Conservation (phyloP, 2,113 vertebrate genomes). For the Ellobius talpinus region DNA sequence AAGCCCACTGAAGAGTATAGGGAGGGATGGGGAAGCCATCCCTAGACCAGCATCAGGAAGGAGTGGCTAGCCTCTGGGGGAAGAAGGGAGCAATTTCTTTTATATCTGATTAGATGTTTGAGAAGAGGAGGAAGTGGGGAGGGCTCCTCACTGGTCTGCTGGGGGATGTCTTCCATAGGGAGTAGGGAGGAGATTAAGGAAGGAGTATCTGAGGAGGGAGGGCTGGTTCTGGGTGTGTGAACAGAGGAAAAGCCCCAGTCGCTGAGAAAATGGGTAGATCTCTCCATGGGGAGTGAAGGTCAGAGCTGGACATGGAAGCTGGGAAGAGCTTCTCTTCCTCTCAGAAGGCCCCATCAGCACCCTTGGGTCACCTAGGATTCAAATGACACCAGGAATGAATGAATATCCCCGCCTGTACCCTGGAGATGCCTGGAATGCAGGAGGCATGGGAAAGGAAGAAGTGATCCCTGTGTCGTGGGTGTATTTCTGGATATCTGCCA, state of each 20-base stretch:
- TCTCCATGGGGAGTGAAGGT: background rate
- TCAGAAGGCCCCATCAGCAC: background rate
- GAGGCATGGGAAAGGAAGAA: background rate
- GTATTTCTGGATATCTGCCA: background rate
- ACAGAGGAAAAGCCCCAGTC: background rate
- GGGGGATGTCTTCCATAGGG: accelerated
- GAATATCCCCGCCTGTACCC: background rate
- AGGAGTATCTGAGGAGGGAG: background rate
- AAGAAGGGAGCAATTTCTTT: background rate
- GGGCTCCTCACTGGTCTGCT: background rate
- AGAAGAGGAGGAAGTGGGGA: background rate
- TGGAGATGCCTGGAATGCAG: background rate
- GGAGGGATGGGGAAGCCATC: background rate
- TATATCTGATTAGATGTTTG: background rate
- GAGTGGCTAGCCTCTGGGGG: background rate
- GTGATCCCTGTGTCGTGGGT: background rate
- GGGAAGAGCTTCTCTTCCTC: background rate
- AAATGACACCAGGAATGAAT: background rate
- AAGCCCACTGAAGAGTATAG: background rate
- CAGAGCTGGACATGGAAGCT: background rate
- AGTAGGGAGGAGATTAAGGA: background rate
- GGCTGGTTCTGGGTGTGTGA: background rate
- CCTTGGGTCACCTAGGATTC: no score
- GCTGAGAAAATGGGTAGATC: background rate
- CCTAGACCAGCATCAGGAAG: background rate